Base-by-base conservation (phyloP, 1,140 invertebrate species). In the Lycorma delicatula region DNA sequence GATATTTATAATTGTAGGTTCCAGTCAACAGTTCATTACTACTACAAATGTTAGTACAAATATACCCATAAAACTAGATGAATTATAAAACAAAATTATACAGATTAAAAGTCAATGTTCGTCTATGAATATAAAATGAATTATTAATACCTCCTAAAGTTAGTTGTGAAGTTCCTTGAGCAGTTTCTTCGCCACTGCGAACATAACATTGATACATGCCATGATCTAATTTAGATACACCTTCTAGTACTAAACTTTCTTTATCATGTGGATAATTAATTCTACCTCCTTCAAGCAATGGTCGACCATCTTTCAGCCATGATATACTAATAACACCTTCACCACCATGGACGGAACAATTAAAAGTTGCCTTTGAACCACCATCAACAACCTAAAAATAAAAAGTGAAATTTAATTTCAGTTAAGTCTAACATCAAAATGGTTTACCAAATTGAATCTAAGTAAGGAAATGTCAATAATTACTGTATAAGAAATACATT, bases 151-250 rank as follows among this genome's bases (percentile, higher is more conserved):
- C 89, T 73, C 89, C 89, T 28, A 94, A 74, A 58, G 84, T 80
- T 4, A 94, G 73, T 69, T 93, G 86, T 12, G 87, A 83, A 57
- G 87, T 86, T 1, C 85, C 87, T 69, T 93, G 89, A 2, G 85
- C 85, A 55, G 85, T 89, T 64, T 89, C 86, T 26, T 84, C 79
- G 58, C 88, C 82, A 66, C 86, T 91, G 54, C 81, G 78, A 0
- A 86, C 87, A 58, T 92, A 77, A 71, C 90, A 94, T 70, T 93
- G 90, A 74, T 93, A 94, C 79, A 93, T 91, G 12, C 90, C 91
- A 60, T 81, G 81, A 70, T 93, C 90, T 44, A 81, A 77, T 56
- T 87, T 77, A 44, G 82, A 81, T 1, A 93, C 85, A 5, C 80
- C 77, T 22, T 75, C 73, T 46, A 93, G 79, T 20, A 81, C 70